Evolutionary conservation across 2,888 invertebrate species (phyloP), one percentile per base, ranked within the genome.

Genomic region (Oscheius sp.): DNA sequence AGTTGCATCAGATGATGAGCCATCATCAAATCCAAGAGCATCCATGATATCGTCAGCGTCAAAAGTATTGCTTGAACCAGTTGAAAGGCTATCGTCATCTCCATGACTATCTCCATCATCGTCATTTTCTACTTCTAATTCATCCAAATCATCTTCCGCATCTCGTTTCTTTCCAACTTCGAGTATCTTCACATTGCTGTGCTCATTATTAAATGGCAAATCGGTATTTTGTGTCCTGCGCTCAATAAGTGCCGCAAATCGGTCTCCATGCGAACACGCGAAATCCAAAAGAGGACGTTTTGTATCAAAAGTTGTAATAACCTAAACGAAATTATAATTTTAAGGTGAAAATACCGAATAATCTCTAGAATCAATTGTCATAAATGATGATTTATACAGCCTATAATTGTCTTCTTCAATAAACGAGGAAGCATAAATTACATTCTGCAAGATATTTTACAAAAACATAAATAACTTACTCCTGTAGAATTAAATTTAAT

Each of bases 401-500:
- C 31, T 27, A 29, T 29, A 37, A 27, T n/a, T 17, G 15, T 65
- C 65, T 4, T 53, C 53, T 23, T 52, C 65, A 1, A 34, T 37
- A 34, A 50, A 29, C 17, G 61, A 15, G 1, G 58, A 37, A 8
- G 61, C 68, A 25, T 61, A 68, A 4, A 68, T 68, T 5, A 68
- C 50, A 20, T 68, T 68, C 68, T 68, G 20, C n/a, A 37, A 65
- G n/a, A n/a, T n/a, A n/a, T n/a, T n/a, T n/a, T n/a, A n/a, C n/a
- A n/a, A n/a, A n/a, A n/a, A 5, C 6, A 2, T 3, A 2, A 15
- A 50, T 29, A 48, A 50, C 55, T 34, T 88, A 88, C 87, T 15
- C 95, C 93, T 65, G 92, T 90, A 2, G 93, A 92, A 69, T 94
- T 95, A 88, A 98, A 98, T 71, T 92, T 90, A 31, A 96, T 91